Evolutionary conservation across 1,140 invertebrate species (phyloP).

Genomic region (Solenopsis fugax): DNA sequence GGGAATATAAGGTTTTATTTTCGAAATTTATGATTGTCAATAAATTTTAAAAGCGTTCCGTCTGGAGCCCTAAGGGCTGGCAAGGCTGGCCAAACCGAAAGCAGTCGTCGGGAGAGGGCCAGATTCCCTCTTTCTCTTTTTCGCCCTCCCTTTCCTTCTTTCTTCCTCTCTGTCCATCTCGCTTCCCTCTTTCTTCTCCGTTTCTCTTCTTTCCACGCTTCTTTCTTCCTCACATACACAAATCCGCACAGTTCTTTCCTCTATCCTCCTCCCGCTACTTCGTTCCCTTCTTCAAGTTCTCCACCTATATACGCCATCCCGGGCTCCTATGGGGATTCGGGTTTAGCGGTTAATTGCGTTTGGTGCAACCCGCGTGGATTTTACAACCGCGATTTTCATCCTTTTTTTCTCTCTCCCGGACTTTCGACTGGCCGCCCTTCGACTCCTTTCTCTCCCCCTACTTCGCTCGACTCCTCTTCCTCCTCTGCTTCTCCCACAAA

Average conservation of each 20-base stretch:
- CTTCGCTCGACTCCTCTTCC: constrained; percentile 56
- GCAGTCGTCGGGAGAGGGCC: constrained; percentile 77
- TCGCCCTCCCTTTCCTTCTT: constrained; percentile 48
- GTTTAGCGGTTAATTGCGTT: constrained; percentile 85
- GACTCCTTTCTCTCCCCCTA: constrained; percentile 66
- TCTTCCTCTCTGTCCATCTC: constrained; percentile 52
- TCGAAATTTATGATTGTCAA: constrained; percentile 88
- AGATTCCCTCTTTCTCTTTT: constrained; percentile 72
- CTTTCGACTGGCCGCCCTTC: constrained; percentile 69
- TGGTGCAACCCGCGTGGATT: constrained; percentile 84
- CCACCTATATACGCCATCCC: constrained; percentile 71
- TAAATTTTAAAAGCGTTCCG: constrained; percentile 88
- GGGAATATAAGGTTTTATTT: constrained; percentile 87
- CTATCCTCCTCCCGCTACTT: constrained; percentile 62
- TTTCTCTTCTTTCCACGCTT: constrained; percentile 68
- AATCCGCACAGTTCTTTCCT: constrained; percentile 37
- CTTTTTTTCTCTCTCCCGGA: constrained; percentile 79
- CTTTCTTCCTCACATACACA: constrained; percentile 43
- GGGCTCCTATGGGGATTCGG: constrained; percentile 83
- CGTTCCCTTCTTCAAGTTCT: constrained; percentile 60
- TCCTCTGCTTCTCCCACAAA: constrained; percentile 29
- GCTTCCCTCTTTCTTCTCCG: constrained; percentile 70
- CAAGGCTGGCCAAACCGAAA: constrained; percentile 85
- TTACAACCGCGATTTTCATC: constrained; percentile 85
- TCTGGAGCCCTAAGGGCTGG: constrained; percentile 87